These are phyloP conservation scores for Napeogenes inachia DNA, from an alignment of 2,888 invertebrate species.

Conservation along the genomic window DNA sequence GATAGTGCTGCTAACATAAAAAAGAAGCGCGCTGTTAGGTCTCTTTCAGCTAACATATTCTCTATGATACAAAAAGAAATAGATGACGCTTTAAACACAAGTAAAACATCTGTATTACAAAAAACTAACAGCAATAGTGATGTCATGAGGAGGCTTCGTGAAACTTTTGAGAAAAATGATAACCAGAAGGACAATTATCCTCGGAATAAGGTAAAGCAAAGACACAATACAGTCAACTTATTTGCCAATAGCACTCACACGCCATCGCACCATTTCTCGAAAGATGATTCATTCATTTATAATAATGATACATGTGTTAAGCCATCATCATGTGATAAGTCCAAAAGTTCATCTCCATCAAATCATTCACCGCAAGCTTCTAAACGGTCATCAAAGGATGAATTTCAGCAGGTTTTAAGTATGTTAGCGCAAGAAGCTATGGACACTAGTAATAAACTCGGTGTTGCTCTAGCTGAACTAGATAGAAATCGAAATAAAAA, in stretches of 20 bases:
- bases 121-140: conserved; percentile 81
- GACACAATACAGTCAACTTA: conserved; percentile 71
- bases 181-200: conserved; percentile 60
- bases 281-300: conserved; percentile 75
- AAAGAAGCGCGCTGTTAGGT: conserved; percentile 88
- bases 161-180: conserved; percentile 68
- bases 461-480: conserved; percentile 81
- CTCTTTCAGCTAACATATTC: conserved; percentile 90
- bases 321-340: conserved; percentile 72
- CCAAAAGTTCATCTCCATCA: conserved; percentile 76
- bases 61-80: conserved; percentile 84
- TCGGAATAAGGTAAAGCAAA: conserved; percentile 74
- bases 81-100: conserved; percentile 76
- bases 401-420: conserved; percentile 83
- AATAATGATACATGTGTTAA: conserved; percentile 70
- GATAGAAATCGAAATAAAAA: conserved; percentile 66
- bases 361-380: conserved; percentile 74
- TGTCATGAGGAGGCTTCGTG: conserved; percentile 70
- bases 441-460: conserved; percentile 83
- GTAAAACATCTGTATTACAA: conserved; percentile 71
- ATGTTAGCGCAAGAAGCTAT: conserved; percentile 86
- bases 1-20: conserved; percentile 71
- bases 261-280: conserved; percentile 69
- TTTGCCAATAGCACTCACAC: conserved; percentile 70
- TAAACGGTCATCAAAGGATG: conserved; percentile 68